Conservation (phyloP, 2,113 vertebrate genomes). For the Sander lucioperca region DNA sequence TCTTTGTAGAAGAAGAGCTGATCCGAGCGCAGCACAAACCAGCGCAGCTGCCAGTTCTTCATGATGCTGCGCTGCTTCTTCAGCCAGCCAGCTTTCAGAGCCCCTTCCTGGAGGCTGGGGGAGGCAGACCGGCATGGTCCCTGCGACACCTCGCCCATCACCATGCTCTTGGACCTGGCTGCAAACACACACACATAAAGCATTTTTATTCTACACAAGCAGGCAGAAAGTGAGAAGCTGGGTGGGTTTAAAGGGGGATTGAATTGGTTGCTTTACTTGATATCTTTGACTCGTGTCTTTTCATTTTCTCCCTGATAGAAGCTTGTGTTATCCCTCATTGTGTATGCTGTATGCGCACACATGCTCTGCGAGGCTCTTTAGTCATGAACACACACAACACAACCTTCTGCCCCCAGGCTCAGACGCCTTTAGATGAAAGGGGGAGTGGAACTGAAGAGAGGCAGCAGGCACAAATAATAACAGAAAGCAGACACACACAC, state of each 20-base stretch:
- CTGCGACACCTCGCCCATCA: conserved; percentile 91
- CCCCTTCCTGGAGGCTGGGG: conserved; percentile 85
- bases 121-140: conserved; percentile 78
- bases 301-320: conserved; percentile 29
- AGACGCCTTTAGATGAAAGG: conserved; percentile 44
- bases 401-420: conserved; percentile 38
- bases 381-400: conserved; percentile 23
- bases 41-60: conserved; percentile 96
- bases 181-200: conserved; percentile 57
- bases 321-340: conserved; percentile 37
- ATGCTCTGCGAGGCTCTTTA: conserved; percentile 9
- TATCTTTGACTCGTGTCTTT: conserved; percentile 10
- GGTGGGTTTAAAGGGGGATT: neutral
- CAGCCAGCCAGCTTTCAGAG: conserved; percentile 94
- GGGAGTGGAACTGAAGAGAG: conserved; percentile 26
- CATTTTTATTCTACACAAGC: conserved; percentile 13
- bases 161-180: conserved; percentile 96
- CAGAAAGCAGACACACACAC: conserved; percentile 30
- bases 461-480: conserved; percentile 52
- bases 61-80: conserved; percentile 95
- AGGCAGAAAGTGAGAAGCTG: neutral
- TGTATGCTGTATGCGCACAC: conserved; percentile 37
- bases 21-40: conserved; percentile 92
- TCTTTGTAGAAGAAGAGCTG: conserved; percentile 96
- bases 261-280: neutral